phyloP scores from a whole-genome alignment of 2,113 vertebrate genomes.

The Oryzias curvinotus region DNA sequence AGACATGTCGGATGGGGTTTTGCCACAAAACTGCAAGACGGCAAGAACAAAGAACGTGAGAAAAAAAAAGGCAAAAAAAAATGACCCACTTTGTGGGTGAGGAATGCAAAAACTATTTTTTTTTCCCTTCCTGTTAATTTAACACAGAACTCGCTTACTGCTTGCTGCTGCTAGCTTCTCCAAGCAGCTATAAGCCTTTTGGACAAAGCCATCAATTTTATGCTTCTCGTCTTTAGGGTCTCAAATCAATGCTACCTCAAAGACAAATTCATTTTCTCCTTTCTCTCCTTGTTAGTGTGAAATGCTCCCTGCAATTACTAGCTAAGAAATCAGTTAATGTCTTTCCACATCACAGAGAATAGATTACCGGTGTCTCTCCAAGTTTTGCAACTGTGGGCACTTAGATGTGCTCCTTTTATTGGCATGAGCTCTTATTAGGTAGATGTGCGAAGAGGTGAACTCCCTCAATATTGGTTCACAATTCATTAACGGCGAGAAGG shows the following conservation, averaged over 20 bases:
- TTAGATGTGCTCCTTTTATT: conserved; percentile 46
- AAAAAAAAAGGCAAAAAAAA: conserved; percentile 6
- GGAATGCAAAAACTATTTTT: conserved; percentile 9
- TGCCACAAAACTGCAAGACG: conserved; percentile 31
- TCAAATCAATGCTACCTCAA: conserved; percentile 68
- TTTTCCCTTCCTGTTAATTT: conserved; percentile 4
- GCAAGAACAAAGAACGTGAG: not conserved
- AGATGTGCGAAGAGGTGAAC: conserved; percentile 6
- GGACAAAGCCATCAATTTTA: conserved; percentile 61
- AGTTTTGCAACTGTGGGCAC: conserved; percentile 24
- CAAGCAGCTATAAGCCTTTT: conserved; percentile 36
- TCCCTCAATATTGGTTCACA: conserved; percentile 51
- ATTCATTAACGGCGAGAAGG: conserved; percentile 39
- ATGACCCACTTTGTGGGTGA: conserved; percentile 8
- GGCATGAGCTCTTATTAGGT: conserved; percentile 20
- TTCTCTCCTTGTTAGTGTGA: conserved; percentile 61
- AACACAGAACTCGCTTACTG: conserved; percentile 17
- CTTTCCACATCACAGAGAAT: conserved; percentile 45
- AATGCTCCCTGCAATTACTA: conserved; percentile 58
- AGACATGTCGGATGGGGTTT: conserved; percentile 28
- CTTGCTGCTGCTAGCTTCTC: conserved; percentile 21
- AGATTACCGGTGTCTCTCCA: conserved; percentile 42
- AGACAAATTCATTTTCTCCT: conserved; percentile 70
- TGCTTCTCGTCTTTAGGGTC: conserved; percentile 50
- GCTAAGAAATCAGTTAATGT: conserved; percentile 53